phyloP scores from a whole-genome alignment of 2,888 invertebrate species.

The Caenorhabditis japonica region DNA sequence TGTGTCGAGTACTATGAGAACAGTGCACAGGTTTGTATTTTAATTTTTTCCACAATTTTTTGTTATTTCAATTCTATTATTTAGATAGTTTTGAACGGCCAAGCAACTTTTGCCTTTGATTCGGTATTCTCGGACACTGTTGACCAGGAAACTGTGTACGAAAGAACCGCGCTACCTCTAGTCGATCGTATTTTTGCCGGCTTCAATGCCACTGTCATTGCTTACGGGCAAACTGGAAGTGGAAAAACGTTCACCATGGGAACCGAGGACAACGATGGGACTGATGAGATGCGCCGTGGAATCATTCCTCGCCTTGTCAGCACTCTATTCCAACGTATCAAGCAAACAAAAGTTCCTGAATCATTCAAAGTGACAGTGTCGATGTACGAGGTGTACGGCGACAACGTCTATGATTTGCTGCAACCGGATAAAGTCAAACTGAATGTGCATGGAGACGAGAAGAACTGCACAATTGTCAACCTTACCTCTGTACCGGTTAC shows the following conservation, averaged over 20 bases:
- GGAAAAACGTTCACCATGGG: conserved; percentile 94
- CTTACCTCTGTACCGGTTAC: conserved; percentile 53
- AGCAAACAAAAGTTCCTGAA: conserved; percentile 21
- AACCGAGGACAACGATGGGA: conserved; percentile 63
- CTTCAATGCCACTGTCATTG: conserved; percentile 92
- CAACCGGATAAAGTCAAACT: conserved; percentile 66
- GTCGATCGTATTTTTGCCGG: conserved; percentile 52
- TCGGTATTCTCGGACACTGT: conserved; percentile 89
- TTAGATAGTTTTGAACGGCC: conserved; percentile 41
- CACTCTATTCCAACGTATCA: conserved; percentile 86
- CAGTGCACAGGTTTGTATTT: conserved; percentile 22
- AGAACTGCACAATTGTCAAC: conserved; percentile 53
- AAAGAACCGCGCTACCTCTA: conserved; percentile 45
- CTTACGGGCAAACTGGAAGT: conserved; percentile 95
- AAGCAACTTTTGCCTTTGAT: conserved; percentile 88
- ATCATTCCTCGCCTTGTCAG: conserved; percentile 89
- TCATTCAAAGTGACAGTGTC: conserved; percentile 61
- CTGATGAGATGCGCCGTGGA: conserved; percentile 79
- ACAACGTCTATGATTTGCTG: conserved; percentile 88
- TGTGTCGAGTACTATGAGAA: conserved; percentile 48
- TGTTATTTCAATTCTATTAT: not conserved
- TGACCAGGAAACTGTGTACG: conserved; percentile 87
- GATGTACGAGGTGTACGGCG: conserved; percentile 84
- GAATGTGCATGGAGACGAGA: conserved; percentile 56
- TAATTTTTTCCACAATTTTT: no score